Evolutionary conservation across 2,888 invertebrate genomes (phyloP), one percentile per base, ranked within the genome.

Genomic region (Pedicia rivosa): DNA sequence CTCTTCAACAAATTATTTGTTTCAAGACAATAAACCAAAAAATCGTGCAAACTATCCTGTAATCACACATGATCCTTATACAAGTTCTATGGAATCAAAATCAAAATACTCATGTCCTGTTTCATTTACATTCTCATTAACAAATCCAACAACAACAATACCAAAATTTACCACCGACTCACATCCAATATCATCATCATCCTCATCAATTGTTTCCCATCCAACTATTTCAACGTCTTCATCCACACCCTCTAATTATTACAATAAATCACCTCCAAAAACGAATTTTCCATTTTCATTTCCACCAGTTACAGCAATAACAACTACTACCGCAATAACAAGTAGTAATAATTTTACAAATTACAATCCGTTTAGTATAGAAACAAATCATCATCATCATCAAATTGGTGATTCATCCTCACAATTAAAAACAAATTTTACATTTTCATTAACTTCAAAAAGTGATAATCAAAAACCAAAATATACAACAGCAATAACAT

Each of bases 391-490:
- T 24, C n/a, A 10, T 8, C 24, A 24, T 24, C 3, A 8, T 10
- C 8, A 24, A 24, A n/a, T 24, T 8, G 3, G 24, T 1, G 53
- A 22, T 14, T 35, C 20, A 14, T 16, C 41, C 36, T 38, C 40
- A 30, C 38, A 38, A 12, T 44, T 41, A 16, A 37, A 38, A 12
- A 22, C 40, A 13, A 40, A 36, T 24, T 46, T 45, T 16, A 38
- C 47, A 3, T 42, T 45, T 30, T 40, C 47, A 1, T 31, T 45
- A 15, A 43, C 45, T 16, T 37, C 43, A 41, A 39, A 5, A 32
- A 42, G 25, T 35, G 16, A 26, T 20, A 17, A 32, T 13, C 35
- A 35, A 35, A 16, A n/a, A n/a, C n/a, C 26, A 15, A 35, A 35
- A 26, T 35, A 35, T 10, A 35, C 35, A 25, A 25, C 25, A n/a